phyloP scores from a whole-genome alignment of 2,113 vertebrate genomes.

The Delphinapterus leucas region DNA sequence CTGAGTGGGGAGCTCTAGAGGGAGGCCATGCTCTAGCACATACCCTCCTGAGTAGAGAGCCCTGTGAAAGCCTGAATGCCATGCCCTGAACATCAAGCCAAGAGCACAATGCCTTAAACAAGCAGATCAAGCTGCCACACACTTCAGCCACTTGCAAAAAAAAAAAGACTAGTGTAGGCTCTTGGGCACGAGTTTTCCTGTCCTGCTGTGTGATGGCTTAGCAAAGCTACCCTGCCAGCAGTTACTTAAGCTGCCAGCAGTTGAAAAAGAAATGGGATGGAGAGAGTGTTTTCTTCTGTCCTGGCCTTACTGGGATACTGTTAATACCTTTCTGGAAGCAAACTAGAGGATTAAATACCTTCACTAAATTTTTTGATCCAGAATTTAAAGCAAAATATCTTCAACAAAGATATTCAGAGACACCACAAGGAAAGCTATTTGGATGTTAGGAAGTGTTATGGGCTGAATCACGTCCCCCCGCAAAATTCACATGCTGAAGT shows the following conservation, averaged over 20 bases:
- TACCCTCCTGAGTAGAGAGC: background rate
- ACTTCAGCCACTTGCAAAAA: background rate
- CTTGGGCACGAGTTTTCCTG: background rate
- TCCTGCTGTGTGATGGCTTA: background rate
- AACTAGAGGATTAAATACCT: background rate
- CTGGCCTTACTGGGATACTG: background rate
- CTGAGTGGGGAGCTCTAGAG: background rate
- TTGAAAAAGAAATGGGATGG: conserved; percentile 24
- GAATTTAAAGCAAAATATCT: conserved; percentile 28
- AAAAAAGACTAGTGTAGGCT: background rate
- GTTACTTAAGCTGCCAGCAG: conserved; percentile 9
- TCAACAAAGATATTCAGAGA: background rate
- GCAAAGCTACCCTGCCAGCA: conserved; percentile 16
- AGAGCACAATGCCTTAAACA: background rate
- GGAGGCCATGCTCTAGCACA: background rate
- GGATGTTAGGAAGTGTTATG: background rate
- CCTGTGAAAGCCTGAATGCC: background rate
- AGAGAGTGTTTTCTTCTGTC: conserved; percentile 31
- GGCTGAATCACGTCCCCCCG: background rate
- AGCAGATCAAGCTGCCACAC: conserved; percentile 37
- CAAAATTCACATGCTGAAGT: background rate
- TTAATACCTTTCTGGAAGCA: conserved; percentile 40
- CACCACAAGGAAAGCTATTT: background rate
- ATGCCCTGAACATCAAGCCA: background rate
- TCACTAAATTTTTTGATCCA: conserved; percentile 4